Evolutionary conservation across 2,797 vertebrate genomes (phyloP).

Genomic region (Oophaga sylvatica): DNA sequence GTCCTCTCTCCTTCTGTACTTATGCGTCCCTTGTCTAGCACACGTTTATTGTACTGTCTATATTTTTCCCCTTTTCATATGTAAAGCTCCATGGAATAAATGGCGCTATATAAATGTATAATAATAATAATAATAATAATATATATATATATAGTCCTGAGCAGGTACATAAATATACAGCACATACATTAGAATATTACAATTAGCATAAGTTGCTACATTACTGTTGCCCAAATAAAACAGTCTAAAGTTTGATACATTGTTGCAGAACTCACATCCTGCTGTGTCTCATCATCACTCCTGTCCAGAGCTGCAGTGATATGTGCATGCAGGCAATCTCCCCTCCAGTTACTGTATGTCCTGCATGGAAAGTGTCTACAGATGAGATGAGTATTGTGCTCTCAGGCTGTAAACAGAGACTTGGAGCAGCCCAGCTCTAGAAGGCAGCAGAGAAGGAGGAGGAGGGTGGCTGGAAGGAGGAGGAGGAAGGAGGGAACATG

Average conservation of each 20-base stretch:
- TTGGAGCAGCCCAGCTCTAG: constrained; percentile 39
- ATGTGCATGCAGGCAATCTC: neutral
- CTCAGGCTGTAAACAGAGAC: constrained; percentile 40
- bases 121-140: too few relatives aligned
- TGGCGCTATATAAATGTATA: too few relatives aligned
- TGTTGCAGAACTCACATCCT: neutral
- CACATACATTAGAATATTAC: neutral
- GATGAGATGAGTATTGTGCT: constrained; percentile 32
- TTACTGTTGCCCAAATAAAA: neutral
- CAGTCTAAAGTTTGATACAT: neutral
- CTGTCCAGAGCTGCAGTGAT: neutral
- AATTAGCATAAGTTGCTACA: neutral
- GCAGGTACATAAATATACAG: too few relatives aligned
- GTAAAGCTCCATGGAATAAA: too few relatives aligned
- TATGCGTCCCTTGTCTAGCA: too few relatives aligned
- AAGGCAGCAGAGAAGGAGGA: constrained; percentile 52
- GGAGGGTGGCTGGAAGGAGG: constrained; percentile 48
- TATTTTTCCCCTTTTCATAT: too few relatives aligned
- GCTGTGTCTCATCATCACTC: neutral
- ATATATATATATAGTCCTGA: too few relatives aligned
- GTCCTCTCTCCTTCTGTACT: too few relatives aligned
- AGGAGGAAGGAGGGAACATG: constrained; percentile 55
- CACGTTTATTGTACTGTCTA: too few relatives aligned
- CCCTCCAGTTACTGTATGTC: neutral
- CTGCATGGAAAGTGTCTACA: constrained; percentile 24